These are phyloP conservation scores for Pachliopta kotzebuea DNA, from an alignment of 2,888 invertebrate species.

Conservation along the genomic window DNA sequence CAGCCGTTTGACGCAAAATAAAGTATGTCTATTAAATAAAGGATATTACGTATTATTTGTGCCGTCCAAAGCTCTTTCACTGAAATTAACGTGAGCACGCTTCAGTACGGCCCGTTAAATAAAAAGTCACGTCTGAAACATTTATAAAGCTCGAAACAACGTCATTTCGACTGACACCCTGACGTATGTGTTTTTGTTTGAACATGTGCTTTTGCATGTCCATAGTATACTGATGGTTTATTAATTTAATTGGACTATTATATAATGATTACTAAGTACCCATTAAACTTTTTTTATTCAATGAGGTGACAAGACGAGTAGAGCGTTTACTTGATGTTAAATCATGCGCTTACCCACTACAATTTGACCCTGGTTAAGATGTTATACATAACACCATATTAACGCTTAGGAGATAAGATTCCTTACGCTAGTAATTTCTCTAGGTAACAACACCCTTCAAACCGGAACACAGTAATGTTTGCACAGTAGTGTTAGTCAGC, in stretches of 20 bases:
- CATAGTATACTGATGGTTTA: background rate
- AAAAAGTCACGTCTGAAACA: slow-evolving; percentile 61
- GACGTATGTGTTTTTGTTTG: background rate
- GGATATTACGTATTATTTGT: slow-evolving; percentile 2
- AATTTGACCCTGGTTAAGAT: too few relatives aligned
- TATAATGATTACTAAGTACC: too few relatives aligned
- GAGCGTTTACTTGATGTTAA: too few relatives aligned
- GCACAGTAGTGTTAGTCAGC: too few relatives aligned
- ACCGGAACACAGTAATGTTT: too few relatives aligned
- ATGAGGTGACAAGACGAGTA: too few relatives aligned
- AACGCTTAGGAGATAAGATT: too few relatives aligned
- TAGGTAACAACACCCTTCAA: too few relatives aligned
- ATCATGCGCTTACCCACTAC: too few relatives aligned
- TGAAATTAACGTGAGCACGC: slow-evolving; percentile 4
- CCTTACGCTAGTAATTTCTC: too few relatives aligned
- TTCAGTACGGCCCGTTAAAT: slow-evolving; percentile 49
- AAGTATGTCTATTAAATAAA: background rate
- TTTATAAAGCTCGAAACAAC: slow-evolving; percentile 43
- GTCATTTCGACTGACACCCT: slow-evolving; percentile 11
- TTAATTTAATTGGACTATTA: background rate
- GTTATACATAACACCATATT: too few relatives aligned
- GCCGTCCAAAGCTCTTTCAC: slow-evolving; percentile 2
- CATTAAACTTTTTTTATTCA: too few relatives aligned
- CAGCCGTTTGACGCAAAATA: background rate
- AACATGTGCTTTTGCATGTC: background rate